Conservation (phyloP, 2,888 invertebrate species). For the Melanostoma scalare region DNA sequence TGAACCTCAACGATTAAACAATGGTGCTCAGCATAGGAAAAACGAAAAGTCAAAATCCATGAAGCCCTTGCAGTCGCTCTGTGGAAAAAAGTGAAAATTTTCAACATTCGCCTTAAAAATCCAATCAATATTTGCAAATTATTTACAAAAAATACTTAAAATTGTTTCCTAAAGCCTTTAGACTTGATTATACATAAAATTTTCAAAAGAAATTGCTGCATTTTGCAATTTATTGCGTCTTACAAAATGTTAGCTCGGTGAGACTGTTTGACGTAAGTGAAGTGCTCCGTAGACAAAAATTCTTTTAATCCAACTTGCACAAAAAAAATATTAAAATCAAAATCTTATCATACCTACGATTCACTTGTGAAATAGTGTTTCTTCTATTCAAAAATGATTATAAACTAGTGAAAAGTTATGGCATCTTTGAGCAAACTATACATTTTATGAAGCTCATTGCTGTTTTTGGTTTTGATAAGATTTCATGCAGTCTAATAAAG, state of each 20-base stretch:
- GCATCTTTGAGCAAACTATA: too few relatives aligned
- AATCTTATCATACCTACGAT: background rate
- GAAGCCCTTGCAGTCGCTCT: slow-evolving; percentile 55
- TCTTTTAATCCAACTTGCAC: slow-evolving; percentile 10
- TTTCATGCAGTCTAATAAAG: slow-evolving; percentile 29
- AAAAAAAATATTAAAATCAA: slow-evolving; percentile 22
- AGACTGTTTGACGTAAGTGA: slow-evolving; percentile 69
- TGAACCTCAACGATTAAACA: slow-evolving; percentile 3
- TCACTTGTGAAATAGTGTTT: too few relatives aligned
- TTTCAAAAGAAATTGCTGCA: slow-evolving; percentile 15
- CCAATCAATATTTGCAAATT: slow-evolving; percentile 27
- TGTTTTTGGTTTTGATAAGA: slow-evolving; percentile 40
- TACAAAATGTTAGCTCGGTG: slow-evolving; percentile 69
- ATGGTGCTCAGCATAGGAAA: background rate
- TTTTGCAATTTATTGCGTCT: slow-evolving; percentile 47
- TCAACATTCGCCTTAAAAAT: slow-evolving; percentile 28
- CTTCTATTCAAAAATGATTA: too few relatives aligned
- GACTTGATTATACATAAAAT: background rate
- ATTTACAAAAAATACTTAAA: slow-evolving; percentile 28
- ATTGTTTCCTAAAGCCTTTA: background rate
- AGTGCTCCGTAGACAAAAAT: slow-evolving; percentile 39
- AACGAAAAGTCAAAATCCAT: slow-evolving; percentile 56
- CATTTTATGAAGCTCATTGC: background rate
- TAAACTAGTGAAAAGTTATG: too few relatives aligned
- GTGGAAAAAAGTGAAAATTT: slow-evolving; percentile 64